Evolutionary conservation across 1,140 invertebrate species (phyloP).

Genomic region (Aphelenchoides avenae): DNA sequence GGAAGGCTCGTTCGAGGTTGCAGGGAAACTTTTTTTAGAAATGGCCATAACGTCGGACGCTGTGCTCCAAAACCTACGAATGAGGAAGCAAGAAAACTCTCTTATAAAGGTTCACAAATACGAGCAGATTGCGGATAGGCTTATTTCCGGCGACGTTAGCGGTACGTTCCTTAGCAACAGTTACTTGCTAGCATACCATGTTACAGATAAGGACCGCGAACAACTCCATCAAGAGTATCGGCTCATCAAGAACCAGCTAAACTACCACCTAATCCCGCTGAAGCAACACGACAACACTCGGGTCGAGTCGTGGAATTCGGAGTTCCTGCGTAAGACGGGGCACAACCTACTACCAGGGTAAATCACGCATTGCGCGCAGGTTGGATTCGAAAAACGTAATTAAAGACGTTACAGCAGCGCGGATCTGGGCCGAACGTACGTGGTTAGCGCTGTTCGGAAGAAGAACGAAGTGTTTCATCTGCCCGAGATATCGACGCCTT

Average conservation of each 20-base stretch:
- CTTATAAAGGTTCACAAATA: conserved; percentile 51
- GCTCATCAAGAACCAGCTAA: conserved; percentile 53
- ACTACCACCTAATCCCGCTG: conserved; percentile 53
- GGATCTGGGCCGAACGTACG: too few species aligned
- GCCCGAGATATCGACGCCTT: too few species aligned
- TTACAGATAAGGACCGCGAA: conserved; percentile 47
- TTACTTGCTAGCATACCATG: not conserved
- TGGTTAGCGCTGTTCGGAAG: too few species aligned
- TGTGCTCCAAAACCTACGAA: conserved; percentile 45
- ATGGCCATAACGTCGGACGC: conserved; percentile 53
- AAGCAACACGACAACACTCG: too few species aligned
- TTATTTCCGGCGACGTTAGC: conserved; percentile 45
- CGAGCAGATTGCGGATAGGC: conserved; percentile 49
- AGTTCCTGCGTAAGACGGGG: too few species aligned
- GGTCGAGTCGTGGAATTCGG: too few species aligned
- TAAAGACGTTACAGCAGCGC: too few species aligned
- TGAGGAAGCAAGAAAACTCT: conserved; percentile 53
- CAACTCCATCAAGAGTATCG: conserved; percentile 51
- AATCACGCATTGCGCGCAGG: too few species aligned
- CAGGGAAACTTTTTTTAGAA: conserved; percentile 29
- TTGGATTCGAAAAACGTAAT: too few species aligned
- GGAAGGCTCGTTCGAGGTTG: too few species aligned
- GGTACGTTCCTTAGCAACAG: conserved; percentile 23
- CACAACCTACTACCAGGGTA: too few species aligned
- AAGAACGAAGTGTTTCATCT: too few species aligned